A percentile compares a stretch with the other conserved stretches of the same genome.
These are phyloP conservation scores for Micronisus gabar DNA, from an alignment of 2,113 vertebrate species.

Conservation along the genomic window DNA sequence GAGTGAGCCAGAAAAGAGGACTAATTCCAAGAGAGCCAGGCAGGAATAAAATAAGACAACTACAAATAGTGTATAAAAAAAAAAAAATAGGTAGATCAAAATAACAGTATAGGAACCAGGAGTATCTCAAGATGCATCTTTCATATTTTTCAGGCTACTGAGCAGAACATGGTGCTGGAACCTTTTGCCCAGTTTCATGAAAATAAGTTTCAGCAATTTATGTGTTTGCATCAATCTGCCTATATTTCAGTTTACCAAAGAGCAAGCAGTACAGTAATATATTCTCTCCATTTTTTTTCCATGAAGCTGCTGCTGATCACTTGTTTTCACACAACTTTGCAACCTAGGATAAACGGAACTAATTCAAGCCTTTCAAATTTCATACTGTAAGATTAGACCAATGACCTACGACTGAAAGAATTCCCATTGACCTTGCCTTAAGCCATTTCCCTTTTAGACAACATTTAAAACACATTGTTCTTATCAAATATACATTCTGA, in stretches of 20 bases:
- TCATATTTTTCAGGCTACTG: background rate
- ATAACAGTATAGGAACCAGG: background rate
- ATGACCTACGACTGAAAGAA: background rate
- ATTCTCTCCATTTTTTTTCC: background rate
- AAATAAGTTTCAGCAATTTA: background rate
- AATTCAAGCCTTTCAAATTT: background rate
- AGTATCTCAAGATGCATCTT: background rate
- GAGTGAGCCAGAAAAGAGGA: background rate
- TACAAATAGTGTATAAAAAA: background rate
- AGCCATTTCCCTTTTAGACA: background rate
- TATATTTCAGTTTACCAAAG: background rate
- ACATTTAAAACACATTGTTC: background rate
- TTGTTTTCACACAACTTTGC: background rate
- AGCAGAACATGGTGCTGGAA: background rate
- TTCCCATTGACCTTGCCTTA: background rate
- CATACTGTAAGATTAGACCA: background rate
- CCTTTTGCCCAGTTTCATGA: background rate
- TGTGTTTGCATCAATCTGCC: background rate
- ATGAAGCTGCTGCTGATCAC: background rate
- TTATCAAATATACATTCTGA: background rate
- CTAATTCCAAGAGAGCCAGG: background rate
- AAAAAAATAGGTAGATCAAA: background rate
- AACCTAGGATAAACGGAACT: background rate
- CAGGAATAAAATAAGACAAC: background rate
- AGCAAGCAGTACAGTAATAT: background rate